These are phyloP conservation scores for Athalia cordata DNA, from an alignment of 2,888 invertebrate species.

Conservation along the genomic window DNA sequence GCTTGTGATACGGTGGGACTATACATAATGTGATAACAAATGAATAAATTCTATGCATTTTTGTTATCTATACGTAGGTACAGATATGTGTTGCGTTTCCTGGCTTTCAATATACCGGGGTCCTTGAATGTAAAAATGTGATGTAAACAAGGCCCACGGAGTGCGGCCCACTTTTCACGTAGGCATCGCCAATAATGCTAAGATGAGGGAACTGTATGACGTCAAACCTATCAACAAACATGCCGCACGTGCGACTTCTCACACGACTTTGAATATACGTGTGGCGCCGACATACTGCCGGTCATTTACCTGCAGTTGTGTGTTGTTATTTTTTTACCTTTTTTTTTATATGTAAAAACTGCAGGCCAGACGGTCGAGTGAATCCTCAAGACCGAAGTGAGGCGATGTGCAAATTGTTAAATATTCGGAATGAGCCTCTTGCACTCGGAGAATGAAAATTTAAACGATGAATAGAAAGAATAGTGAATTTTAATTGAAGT, in stretches of 20 bases:
- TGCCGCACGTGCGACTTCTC: constrained; percentile 1
- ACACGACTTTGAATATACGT: constrained; percentile 8
- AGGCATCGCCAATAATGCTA: not conserved
- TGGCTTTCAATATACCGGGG: no score
- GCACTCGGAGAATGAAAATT: no score
- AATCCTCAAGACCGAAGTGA: no score
- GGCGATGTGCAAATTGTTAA: no score
- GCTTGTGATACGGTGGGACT: no score
- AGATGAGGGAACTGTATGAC: constrained; percentile 8
- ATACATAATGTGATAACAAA: no score
- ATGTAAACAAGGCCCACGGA: constrained; percentile 23
- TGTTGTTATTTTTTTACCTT: not conserved
- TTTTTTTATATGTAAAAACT: not conserved
- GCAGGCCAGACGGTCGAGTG: not conserved
- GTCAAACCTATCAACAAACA: constrained; percentile 12
- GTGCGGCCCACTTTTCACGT: constrained; percentile 27
- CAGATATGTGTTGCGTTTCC: not conserved
- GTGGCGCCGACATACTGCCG: not conserved
- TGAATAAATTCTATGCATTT: not conserved
- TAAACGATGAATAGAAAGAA: no score
- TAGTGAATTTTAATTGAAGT: no score
- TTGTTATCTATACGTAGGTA: not conserved
- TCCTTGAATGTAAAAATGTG: not conserved
- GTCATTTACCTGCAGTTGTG: constrained; percentile 25
- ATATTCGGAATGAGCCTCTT: no score